Base-by-base conservation (phyloP, 2,113 vertebrate genomes). In the Polypterus senegalus region DNA sequence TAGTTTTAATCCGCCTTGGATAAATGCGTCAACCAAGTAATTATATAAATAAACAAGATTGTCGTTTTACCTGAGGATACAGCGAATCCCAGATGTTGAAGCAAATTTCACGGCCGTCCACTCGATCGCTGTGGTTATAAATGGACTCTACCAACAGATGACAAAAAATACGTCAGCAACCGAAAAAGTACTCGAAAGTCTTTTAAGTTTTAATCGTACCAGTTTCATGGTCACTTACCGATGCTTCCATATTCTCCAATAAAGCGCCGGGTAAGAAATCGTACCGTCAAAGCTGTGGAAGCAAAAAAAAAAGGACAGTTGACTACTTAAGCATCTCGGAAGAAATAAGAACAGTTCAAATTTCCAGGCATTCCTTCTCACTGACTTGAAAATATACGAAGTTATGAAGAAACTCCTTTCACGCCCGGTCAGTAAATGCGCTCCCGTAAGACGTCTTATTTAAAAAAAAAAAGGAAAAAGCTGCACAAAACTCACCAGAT, bases 401-500 rank as follows among this genome's bases (percentile, higher is more conserved):
- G 27, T 27, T 27, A 27, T 27, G 27, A 27, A 27, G 27, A 27
- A 27, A 27, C 27, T 27, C 1, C 27, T 27, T 27, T 27, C 27
- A 27, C 27, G 27, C 27, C 27, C 27, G 27, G 27, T 2, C 5
- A 9, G 5, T 54, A 9, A 9, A 9, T 9, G 9, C 52, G 3
- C 52, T 3, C 52, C 52, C 52, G 9, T 54, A 3, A 54, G 11
- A 11, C 52, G 11, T 7, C 9, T 8, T 3, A 48, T 6, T 10
- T 8, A 3, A 3, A 45, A 51, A 10, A 49, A n/a, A 7, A 47
- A 57, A 6, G n/a, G 6, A n/a, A 59, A 0, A 3, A 53, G 49
- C 9, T 9, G 10, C 6, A 52, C 47, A 53, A 7, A 3, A 9
- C 72, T 59, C 48, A 80, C 76, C 78, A 49, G 78, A 78, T 63